Percentiles rank a stretch among this genome's conserved stretches.
These are phyloP conservation scores for Eurosta solidaginis DNA, from an alignment of 1,140 invertebrate species.

Conservation along the genomic window DNA sequence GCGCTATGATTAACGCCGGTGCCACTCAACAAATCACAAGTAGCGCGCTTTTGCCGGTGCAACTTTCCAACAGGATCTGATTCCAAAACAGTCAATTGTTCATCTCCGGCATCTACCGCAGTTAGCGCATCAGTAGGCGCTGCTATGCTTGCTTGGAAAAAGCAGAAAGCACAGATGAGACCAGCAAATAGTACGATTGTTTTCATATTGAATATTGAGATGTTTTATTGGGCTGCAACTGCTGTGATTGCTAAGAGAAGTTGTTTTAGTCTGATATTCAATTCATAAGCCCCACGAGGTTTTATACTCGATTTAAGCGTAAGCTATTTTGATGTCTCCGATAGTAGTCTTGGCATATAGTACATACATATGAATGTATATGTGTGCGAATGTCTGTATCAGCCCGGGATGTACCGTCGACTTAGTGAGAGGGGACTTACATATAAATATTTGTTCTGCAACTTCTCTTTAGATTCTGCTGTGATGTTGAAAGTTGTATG, in stretches of 20 bases:
- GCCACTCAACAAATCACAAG: conserved; percentile 41
- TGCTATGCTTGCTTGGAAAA: not conserved
- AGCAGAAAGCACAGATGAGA: not conserved
- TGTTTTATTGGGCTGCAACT: not conserved
- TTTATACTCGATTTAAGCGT: not conserved
- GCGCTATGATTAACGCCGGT: conserved; percentile 45
- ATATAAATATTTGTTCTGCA: not conserved
- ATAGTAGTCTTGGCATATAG: too few relatives aligned
- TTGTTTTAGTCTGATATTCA: not conserved
- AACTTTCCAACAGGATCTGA: not conserved
- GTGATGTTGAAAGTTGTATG: too few relatives aligned
- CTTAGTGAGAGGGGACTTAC: not conserved
- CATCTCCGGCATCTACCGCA: not conserved
- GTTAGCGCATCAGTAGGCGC: not conserved
- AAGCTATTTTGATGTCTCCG: not conserved
- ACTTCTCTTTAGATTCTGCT: too few relatives aligned
- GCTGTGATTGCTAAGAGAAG: not conserved
- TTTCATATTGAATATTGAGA: not conserved
- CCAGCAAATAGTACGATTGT: conserved; percentile 2
- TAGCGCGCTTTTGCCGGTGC: conserved; percentile 27
- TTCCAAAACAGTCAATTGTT: not conserved
- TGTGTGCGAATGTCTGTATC: too few relatives aligned
- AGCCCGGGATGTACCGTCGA: not conserved
- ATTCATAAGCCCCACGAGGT: not conserved
- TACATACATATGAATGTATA: not conserved